Percentiles rank a stretch among this genome's conserved stretches.
phyloP scores from a whole-genome alignment of 2,797 vertebrate genomes.

The Lophius americanus region DNA sequence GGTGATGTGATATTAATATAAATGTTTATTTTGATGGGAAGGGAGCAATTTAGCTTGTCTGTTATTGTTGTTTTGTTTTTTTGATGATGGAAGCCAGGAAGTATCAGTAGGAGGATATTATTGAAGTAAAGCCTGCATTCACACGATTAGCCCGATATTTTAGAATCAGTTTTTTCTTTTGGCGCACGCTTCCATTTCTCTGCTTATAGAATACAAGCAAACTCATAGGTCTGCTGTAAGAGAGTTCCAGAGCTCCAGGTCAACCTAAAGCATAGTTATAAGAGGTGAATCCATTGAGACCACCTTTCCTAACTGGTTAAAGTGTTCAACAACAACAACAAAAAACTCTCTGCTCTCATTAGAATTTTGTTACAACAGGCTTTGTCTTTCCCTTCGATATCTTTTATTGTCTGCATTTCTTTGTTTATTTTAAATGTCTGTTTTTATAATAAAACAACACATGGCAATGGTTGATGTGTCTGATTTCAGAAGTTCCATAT shows the following conservation, averaged over 20 bases:
- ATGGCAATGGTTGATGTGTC: conserved; percentile 18
- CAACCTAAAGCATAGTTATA: conserved; percentile 25
- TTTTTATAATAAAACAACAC: conserved; percentile 79
- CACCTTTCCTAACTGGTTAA: conserved; percentile 19
- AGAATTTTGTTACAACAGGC: conserved; percentile 55
- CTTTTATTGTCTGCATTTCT: conserved; percentile 60
- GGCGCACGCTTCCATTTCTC: background rate
- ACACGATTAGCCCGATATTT: conserved; percentile 28
- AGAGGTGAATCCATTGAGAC: conserved; percentile 12
- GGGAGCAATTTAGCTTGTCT: conserved; percentile 31
- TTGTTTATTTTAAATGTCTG: conserved; percentile 64
- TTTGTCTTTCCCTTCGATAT: conserved; percentile 28
- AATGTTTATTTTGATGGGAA: conserved; percentile 31
- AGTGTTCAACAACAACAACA: conserved; percentile 21
- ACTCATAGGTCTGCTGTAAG: conserved; percentile 9
- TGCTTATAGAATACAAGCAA: conserved; percentile 23
- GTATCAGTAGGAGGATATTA: conserved; percentile 38
- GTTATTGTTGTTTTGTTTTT: conserved; percentile 6
- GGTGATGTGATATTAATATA: conserved; percentile 52
- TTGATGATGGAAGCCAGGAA: background rate
- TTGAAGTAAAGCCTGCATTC: conserved; percentile 21
- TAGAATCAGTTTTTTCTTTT: conserved; percentile 13
- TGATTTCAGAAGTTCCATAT: background rate
- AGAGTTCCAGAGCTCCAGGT: conserved; percentile 37
- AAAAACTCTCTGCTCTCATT: conserved; percentile 23